These are phyloP conservation scores for Montipora capitata DNA, from an alignment of 92 coral and sea anemone genomes.

Conservation along the genomic window DNA sequence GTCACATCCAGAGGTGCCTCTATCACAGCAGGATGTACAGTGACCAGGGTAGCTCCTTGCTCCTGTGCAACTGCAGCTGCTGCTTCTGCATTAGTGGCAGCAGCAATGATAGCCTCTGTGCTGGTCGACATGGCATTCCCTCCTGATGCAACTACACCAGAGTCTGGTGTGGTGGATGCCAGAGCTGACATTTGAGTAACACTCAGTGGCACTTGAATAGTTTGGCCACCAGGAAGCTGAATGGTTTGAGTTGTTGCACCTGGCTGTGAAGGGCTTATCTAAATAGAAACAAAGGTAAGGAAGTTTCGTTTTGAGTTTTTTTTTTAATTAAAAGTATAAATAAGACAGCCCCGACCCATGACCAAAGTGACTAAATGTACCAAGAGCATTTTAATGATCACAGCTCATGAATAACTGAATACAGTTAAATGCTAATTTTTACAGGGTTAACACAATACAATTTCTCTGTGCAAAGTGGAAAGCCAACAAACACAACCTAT, in stretches of 20 bases:
- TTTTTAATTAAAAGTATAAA: no score
- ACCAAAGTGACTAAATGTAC: no score
- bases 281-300: not conserved
- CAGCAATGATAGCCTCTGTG: slow-evolving; percentile 89
- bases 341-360: no score
- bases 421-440: no score
- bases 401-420: no score
- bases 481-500: no score
- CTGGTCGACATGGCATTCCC: slow-evolving; percentile 68
- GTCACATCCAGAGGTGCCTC: slow-evolving; percentile 53
- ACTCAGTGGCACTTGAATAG: slow-evolving; percentile 88
- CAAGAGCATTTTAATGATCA: no score
- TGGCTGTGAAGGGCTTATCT: slow-evolving; percentile 74
- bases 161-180: slow-evolving; percentile 67
- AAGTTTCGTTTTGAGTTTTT: not conserved
- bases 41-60: slow-evolving; percentile 59
- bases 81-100: slow-evolving; percentile 80
- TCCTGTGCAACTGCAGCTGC: slow-evolving; percentile 65
- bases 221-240: slow-evolving; percentile 93
- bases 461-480: no score
- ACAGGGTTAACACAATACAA: no score
- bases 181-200: slow-evolving; percentile 83
- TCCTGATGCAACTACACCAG: slow-evolving; percentile 55
- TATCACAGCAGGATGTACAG: slow-evolving; percentile 70
- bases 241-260: slow-evolving; percentile 90